Evolutionary conservation across 2,797 vertebrate genomes (phyloP).

Genomic region (Buphagus erythrorhynchus): DNA sequence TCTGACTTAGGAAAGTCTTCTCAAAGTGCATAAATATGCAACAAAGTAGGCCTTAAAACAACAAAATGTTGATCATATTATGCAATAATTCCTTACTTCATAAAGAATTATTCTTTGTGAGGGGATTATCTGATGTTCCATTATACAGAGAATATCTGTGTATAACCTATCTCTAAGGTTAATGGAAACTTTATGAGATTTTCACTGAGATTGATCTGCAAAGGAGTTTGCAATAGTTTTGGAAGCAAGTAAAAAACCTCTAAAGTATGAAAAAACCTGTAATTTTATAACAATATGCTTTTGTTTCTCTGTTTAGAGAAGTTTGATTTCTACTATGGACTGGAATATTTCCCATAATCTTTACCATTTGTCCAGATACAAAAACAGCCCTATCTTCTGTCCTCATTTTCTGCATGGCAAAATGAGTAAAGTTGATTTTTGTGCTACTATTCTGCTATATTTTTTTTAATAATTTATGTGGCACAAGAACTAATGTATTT

Average conservation of each 20-base stretch:
- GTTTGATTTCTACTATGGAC: not conserved
- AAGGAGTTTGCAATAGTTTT: not conserved
- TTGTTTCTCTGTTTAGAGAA: not conserved
- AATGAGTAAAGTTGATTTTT: not conserved
- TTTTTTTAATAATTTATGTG: not conserved
- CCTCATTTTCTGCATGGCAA: not conserved
- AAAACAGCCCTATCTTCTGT: not conserved
- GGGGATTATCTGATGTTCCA: not conserved
- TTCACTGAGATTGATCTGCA: not conserved
- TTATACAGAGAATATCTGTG: not conserved
- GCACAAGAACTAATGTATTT: not conserved
- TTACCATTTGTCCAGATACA: not conserved
- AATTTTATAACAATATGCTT: not conserved
- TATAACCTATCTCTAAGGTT: not conserved
- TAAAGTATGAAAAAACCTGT: not conserved
- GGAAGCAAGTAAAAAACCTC: not conserved
- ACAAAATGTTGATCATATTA: not conserved
- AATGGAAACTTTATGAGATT: not conserved
- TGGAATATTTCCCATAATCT: not conserved
- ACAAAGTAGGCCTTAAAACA: not conserved
- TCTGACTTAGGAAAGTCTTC: not conserved
- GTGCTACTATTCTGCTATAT: not conserved
- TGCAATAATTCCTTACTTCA: not conserved
- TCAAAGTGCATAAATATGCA: no score
- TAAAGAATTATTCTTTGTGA: not conserved